Evolutionary conservation across 2,113 vertebrate genomes (phyloP).

Genomic region (Leucopsar rothschildi): DNA sequence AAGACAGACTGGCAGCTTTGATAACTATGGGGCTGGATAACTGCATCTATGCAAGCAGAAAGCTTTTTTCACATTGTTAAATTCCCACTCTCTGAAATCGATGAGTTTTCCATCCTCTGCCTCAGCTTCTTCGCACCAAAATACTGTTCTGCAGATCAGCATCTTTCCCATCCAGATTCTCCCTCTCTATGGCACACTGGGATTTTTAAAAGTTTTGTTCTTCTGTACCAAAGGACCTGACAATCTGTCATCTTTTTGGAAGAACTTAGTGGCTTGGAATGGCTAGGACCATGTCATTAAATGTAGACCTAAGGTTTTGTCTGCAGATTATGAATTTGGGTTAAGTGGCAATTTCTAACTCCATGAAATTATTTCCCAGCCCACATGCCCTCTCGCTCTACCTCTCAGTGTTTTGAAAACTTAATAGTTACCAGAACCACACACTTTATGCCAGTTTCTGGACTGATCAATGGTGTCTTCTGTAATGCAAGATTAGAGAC

Average conservation of each 20-base stretch:
- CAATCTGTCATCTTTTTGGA: not conserved
- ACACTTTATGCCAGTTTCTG: not conserved
- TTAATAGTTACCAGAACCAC: not conserved
- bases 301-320: not conserved
- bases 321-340: not conserved
- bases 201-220: not conserved
- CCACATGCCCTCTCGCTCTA: fast-evolving
- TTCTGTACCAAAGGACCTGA: not conserved
- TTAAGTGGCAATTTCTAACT: not conserved
- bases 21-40: not conserved
- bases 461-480: not conserved
- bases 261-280: not conserved
- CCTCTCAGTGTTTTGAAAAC: not conserved
- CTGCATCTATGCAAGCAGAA: not conserved
- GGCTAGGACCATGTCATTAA: not conserved
- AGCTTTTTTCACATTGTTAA: not conserved
- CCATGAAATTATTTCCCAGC: not conserved
- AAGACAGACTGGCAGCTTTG: fast-evolving
- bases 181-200: not conserved
- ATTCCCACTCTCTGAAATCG: not conserved
- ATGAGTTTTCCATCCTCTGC: not conserved
- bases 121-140: not conserved
- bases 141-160: not conserved
- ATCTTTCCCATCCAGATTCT: not conserved
- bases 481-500: not conserved